Evolutionary conservation across 2,888 invertebrate genomes (phyloP), one percentile per base, ranked within the genome.

Genomic region (Odontomyia ornata): DNA sequence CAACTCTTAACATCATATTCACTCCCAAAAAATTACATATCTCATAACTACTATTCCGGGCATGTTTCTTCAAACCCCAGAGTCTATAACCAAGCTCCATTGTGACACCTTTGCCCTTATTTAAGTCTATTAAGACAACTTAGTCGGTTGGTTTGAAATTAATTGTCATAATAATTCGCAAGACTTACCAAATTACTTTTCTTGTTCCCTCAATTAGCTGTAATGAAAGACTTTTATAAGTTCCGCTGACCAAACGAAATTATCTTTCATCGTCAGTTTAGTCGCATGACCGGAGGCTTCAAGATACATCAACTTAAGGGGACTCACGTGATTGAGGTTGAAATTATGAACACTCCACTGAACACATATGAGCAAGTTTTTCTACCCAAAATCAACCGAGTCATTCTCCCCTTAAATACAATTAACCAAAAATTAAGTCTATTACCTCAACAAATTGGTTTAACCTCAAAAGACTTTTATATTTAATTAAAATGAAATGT

Each of bases 371-470:
- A 3, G 36, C 36, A n/a, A n/a, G n/a, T n/a, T 36, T 36, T 36
- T 36, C 3, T 36, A 3, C 5, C 5, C 36, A 9, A 36, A 9
- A 3, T 5, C 36, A 36, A 3, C 9, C 36, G 5, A 36, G 36
- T 36, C 36, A 36, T 9, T 36, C 5, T 36, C 57, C 57, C 57
- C 57, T 60, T 60, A 60, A 60, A 60, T 60, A 23, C 21, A 60
- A 60, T 25, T 25, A 23, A 60, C 57, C 18, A 60, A 60, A n/a
- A 60, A 60, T 60, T 60, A 60, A 60, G 57, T 60, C 57, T 11
- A 60, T 25, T 25, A 60, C 57, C 57, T 23, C 57, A 4, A 60
- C 57, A 60, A 60, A 60, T 60, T 21, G 25, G 57, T 60, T 60
- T 60, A 60, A 60, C 57, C 57, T 60, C 57, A 25, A 25, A 18